Evolutionary conservation across 64 coral and sea anemone genomes (phyloP), one percentile per base, ranked within the genome.

Genomic region (Orbicella faveolata): DNA sequence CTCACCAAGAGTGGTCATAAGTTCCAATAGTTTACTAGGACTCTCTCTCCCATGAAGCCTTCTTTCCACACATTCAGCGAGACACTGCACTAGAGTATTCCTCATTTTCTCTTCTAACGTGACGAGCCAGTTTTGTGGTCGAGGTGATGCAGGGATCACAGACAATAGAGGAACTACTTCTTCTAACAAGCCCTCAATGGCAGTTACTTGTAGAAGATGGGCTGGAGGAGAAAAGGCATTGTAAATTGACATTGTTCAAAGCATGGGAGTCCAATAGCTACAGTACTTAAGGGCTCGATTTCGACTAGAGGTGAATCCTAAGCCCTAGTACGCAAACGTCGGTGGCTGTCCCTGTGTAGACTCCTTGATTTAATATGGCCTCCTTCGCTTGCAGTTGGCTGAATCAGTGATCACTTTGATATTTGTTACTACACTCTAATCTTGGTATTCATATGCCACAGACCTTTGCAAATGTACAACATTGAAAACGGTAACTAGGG

Each of bases 191-290:
- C 96, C 96, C 36, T 91, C 91, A 36, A 98, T 63, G 23, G 83
- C 94, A 44, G 79, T 93, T 36, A 91, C 93, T 91, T 98, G 90
- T 7, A 98, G 79, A 23, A 95, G 93, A 76, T 98, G 96, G 52
- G 91, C 96, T 98, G 82, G 48, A 87, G 80, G 52, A 19, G 30
- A 33, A 53, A 41, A 20, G 34, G 18, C 12, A 13, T 34, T 34
- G n/a, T 44, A 4, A 51, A 12, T 4, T 14, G 48, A 34, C 34
- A 25, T 75, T 73, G 17, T 19, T 26, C 1, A 69, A 51, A 72
- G 21, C 2, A 12, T 63, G 61, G 37, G 10, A 19, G 37, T 34
- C 80, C 33, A 48, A 48, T 48, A 48, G 44, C 1, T 48, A 48
- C 44, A 48, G 44, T 0, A 4, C 44, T 48, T 2, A 48, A 48